These are phyloP conservation scores for Trachelus iudaicus DNA, from an alignment of 2,888 invertebrate species.

Conservation along the genomic window DNA sequence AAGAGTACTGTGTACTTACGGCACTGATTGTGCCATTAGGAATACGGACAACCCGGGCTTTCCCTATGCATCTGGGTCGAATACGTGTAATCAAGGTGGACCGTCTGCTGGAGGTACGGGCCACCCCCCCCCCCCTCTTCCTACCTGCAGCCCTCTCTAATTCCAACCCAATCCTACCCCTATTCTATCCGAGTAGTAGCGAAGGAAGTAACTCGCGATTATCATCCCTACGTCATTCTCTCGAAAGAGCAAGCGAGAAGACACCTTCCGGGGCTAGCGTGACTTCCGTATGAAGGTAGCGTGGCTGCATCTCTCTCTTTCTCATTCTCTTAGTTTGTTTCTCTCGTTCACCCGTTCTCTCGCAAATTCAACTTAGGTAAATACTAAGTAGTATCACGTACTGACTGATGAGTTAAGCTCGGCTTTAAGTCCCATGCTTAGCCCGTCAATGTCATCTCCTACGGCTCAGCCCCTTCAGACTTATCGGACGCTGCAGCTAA, in stretches of 20 bases:
- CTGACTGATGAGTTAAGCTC: slow-evolving; percentile 65
- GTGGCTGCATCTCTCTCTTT: slow-evolving; percentile 5
- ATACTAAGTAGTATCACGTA: slow-evolving; percentile 58
- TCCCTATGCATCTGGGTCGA: slow-evolving; percentile 47
- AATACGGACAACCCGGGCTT: slow-evolving; percentile 29
- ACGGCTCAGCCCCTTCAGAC: slow-evolving; percentile 63
- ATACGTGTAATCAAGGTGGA: not conserved
- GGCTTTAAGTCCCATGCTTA: slow-evolving; percentile 62
- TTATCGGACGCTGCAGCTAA: slow-evolving; percentile 63
- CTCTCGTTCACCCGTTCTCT: slow-evolving; percentile 11
- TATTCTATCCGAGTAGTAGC: not conserved
- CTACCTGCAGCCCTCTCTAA: not conserved
- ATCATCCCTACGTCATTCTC: not conserved
- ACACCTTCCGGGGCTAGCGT: not conserved
- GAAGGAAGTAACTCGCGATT: not conserved
- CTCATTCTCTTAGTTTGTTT: slow-evolving; percentile 14
- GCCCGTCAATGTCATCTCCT: slow-evolving; percentile 62
- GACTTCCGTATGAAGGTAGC: not conserved
- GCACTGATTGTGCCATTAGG: slow-evolving; percentile 51
- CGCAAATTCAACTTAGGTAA: slow-evolving; percentile 52
- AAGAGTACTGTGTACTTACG: slow-evolving; percentile 52
- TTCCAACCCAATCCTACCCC: not conserved
- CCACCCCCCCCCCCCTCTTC: not conserved
- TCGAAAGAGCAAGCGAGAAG: not conserved
- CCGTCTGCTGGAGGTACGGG: not conserved